phyloP scores from a whole-genome alignment of 2,888 invertebrate genomes.

The Capitulum mitella region DNA sequence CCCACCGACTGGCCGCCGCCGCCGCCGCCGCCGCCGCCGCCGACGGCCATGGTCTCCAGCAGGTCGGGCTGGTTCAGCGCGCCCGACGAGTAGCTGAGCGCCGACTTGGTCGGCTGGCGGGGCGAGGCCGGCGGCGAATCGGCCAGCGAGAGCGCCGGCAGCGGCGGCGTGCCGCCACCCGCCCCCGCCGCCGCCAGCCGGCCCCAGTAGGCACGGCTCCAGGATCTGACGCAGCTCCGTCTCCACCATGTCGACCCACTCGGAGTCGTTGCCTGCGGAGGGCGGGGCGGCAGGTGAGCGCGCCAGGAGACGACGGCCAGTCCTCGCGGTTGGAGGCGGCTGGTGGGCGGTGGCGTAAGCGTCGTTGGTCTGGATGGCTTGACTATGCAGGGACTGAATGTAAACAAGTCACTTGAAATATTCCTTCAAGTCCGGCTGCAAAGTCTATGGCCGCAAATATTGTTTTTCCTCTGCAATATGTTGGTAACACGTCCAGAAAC shows the following conservation, averaged over 20 bases:
- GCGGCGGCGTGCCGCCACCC: constrained; percentile 54
- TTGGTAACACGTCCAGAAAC: too few species aligned
- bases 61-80: constrained; percentile 31
- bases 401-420: too few species aligned
- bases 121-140: constrained; percentile 41
- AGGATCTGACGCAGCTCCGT: constrained; percentile 33
- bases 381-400: too few species aligned
- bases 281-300: not conserved
- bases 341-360: too few species aligned
- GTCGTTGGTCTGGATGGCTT: too few species aligned
- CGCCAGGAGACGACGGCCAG: too few species aligned
- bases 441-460: too few species aligned
- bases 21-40: not conserved
- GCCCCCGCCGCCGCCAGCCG: not conserved
- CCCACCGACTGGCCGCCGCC: constrained; percentile 11
- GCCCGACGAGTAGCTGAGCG: not conserved
- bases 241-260: constrained; percentile 36
- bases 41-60: constrained; percentile 27
- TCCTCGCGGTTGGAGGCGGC: too few species aligned
- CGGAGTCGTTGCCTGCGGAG: constrained; percentile 35
- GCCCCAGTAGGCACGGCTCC: constrained; percentile 18
- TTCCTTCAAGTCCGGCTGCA: too few species aligned
- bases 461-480: too few species aligned
- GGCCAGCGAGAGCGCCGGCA: constrained; percentile 67
- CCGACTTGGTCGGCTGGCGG: constrained; percentile 19